A percentile compares a stretch with the other conserved stretches of the same genome.
phyloP scores from a whole-genome alignment of 1,140 invertebrate species.

The Magallana gigas region DNA sequence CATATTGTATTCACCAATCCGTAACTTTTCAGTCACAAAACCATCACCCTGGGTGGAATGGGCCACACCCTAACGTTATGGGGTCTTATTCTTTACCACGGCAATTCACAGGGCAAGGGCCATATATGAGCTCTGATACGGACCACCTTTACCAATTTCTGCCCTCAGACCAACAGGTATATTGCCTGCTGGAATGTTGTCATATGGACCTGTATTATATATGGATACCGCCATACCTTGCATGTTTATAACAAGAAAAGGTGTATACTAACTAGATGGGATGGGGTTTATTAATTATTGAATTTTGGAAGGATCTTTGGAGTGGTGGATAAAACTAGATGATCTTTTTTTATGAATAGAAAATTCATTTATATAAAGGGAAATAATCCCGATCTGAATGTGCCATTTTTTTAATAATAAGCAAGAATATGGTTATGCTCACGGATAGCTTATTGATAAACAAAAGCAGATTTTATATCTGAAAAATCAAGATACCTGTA shows the following conservation, averaged over 20 bases:
- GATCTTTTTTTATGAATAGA: too few relatives aligned
- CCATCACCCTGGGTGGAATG: slow-evolving; percentile 2
- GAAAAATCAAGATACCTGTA: too few relatives aligned
- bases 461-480: too few relatives aligned
- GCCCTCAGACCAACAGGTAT: slow-evolving; percentile 45
- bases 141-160: slow-evolving; percentile 45
- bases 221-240: neutral
- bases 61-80: neutral
- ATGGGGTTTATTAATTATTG: neutral
- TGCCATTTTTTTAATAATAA: too few relatives aligned
- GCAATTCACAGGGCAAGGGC: slow-evolving; percentile 44
- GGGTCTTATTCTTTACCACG: slow-evolving; percentile 52
- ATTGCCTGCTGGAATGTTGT: slow-evolving; percentile 28
- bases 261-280: neutral
- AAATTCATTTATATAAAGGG: too few relatives aligned
- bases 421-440: too few relatives aligned
- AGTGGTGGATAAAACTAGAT: neutral
- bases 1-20: neutral
- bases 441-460: too few relatives aligned
- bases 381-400: too few relatives aligned
- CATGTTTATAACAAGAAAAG: neutral
- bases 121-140: slow-evolving; percentile 36
- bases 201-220: neutral
- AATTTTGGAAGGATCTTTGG: neutral
- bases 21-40: slow-evolving; percentile 29